Base-by-base conservation (phyloP, 2,113 vertebrate genomes). In the Rhipidura dahli region DNA sequence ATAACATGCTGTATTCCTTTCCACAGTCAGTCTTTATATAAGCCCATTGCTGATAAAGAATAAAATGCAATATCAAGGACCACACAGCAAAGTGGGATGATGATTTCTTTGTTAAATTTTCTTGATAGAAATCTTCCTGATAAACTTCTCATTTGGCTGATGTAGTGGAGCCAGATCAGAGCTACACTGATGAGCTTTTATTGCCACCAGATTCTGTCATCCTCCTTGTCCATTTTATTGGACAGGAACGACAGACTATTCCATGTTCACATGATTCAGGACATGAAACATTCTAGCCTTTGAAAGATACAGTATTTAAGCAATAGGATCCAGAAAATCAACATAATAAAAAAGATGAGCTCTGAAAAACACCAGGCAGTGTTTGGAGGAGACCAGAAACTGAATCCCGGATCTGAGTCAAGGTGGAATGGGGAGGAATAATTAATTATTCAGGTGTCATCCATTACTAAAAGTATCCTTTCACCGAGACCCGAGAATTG, bases 401-500 rank as follows among this genome's bases (percentile, higher is more conserved):
- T 47, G 70, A 39, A 27, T 77, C 66, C 73, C 59, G 57, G 16
- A 37, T 53, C 45, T 9, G 44, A 79, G 81, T 33, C 24, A 31
- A 31, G 57, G 53, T 78, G 31, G 51, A 80, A 72, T 28, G 56
- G 85, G 50, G 64, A 92, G 39, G 71, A 88, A 79, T 91, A 95
- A 94, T 91, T 96, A 92, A 95, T 96, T 94, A 93, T 95, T 96
- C 94, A 93, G 72, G 79, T 92, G 79, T 77, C 76, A 96, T 86
- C 92, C 79, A 81, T 94, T 95, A 93, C 95, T 83, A 78, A 65
- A 80, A 77, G 89, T 86, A 94, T 90, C 69, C 83, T 59, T 95
- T 94, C 91, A 73, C 61, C 61, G 79, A 70, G 83, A 73, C 39
- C 80, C 0, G 2, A 71, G 83, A 86, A 86, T 93, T 94, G 85